Evolutionary conservation across 2,888 invertebrate species (phyloP), one percentile per base, ranked within the genome.

Genomic region (Slavum lentiscoides): DNA sequence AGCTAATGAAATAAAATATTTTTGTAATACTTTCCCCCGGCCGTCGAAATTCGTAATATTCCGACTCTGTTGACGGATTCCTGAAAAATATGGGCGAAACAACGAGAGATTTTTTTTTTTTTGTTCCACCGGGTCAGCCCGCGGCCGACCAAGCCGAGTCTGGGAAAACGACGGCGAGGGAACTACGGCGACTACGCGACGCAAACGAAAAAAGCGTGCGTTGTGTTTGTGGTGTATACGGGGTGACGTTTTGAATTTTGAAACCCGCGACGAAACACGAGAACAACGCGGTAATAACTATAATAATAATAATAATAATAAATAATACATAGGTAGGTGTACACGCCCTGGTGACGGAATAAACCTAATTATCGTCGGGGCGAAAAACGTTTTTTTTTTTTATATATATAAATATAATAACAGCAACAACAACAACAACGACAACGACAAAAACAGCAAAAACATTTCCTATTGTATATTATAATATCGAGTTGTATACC

Each of bases 171-270:
- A 30, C 4, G 1, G 30, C 2, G 2, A 30, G 30, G 30, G 30
- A 30, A 30, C 30, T 2, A 4, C 43, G 43, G 43, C 43, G 59
- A 53, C 62, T 1, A 30, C 30, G 30, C 30, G 30, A 30, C 4
- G 30, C 30, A 4, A 30, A 30, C 30, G 30, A 30, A 30, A 30
- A 23, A 5, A 49, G 30, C 15, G 62, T 62, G n/a, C 6, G 5
- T 72, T 21, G 49, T 21, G 66, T 75, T 58, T 53, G 21, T 4
- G 74, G 74, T 75, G 74, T n/a, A n/a, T n/a, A 66, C 74, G 66
- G 21, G 74, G 74, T 75, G 74, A 66, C 74, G 66, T 75, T 75
- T 43, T 23, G 77, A 64, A 70, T 77, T 77, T 77, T 53, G 70
- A 77, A 53, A 77, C 77, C 70, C 39, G 37, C 30, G 74, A 53